Evolutionary conservation across 2,888 invertebrate genomes (phyloP), one percentile per base, ranked within the genome.

Genomic region (Ferdinandea cuprea): DNA sequence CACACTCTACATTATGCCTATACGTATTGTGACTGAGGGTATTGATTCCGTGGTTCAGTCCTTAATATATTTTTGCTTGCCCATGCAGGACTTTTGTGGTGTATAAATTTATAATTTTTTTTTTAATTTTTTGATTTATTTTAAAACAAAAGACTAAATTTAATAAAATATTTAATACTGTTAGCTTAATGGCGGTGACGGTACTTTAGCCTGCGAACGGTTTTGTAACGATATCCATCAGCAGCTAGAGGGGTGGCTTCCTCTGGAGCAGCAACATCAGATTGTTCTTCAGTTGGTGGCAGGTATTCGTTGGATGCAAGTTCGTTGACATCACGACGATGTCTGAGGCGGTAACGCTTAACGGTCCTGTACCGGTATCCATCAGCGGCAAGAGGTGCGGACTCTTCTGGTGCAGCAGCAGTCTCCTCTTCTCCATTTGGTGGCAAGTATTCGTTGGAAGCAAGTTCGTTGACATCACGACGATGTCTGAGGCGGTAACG

Each of bases 331-430:
- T 88, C 88, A 48, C 88, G 88, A 65, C 88, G 88, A 37, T 85
- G 88, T 21, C 88, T 87, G 7, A 73, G 52, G 50, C 86, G 87
- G 3, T 87, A 81, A 30, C 88, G 87, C 59, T 88, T 88, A 1
- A 89, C 88, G 44, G 87, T 87, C 86, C 87, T 89, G 87, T 89
- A 89, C 42, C 89, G 88, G 85, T 89, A 89, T 40, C 89, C 89
- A 86, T 89, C 89, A 85, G 88, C 87, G 30, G 86, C 72, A 3
- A 87, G 42, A 1, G 66, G 58, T 6, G 81, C 52, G 30, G 69
- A 52, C 30, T 85, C 71, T 25, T 68, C 78, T 72, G 58, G 21
- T 73, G 80, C 48, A 79, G 81, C 30, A 65, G 44, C 15, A 50
- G 25, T 15, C 63, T 78, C n/a, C 0, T 1, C 50, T 21, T 63